Evolutionary conservation across 2,888 invertebrate genomes (phyloP).

Genomic region (Coelogynopora nodosa): DNA sequence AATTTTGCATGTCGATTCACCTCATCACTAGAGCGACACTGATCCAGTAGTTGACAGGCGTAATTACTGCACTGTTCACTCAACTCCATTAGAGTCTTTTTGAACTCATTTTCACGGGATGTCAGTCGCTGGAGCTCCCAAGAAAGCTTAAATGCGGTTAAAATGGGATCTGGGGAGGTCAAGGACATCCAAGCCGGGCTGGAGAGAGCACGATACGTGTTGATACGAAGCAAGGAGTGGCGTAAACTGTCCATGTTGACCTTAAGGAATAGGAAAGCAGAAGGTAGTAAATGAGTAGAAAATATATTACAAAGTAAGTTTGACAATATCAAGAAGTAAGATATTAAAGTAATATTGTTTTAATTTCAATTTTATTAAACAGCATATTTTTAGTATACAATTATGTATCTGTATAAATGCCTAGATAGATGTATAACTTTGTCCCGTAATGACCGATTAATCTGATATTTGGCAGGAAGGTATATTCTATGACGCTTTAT

Average conservation of each 20-base stretch:
- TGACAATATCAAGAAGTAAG: too few species aligned
- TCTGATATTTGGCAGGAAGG: too few species aligned
- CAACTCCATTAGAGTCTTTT: slow-evolving; percentile 63
- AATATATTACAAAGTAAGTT: too few species aligned
- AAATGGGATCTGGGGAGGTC: slow-evolving; percentile 65
- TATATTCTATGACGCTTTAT: too few species aligned
- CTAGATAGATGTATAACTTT: too few species aligned
- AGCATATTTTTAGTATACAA: too few species aligned
- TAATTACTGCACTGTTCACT: slow-evolving; percentile 65
- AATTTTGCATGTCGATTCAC: slow-evolving; percentile 65
- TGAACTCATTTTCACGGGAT: slow-evolving; percentile 64
- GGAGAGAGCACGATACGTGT: slow-evolving; percentile 65
- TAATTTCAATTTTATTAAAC: too few species aligned
- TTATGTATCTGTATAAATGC: too few species aligned
- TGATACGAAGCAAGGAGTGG: slow-evolving; percentile 64
- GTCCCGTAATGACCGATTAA: too few species aligned
- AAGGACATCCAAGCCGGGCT: slow-evolving; percentile 66
- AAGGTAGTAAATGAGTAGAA: too few species aligned
- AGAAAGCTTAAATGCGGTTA: slow-evolving; percentile 64
- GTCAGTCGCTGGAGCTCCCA: slow-evolving; percentile 65
- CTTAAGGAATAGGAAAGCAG: too few species aligned
- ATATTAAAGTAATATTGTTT: too few species aligned
- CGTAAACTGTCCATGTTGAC: slow-evolving; percentile 65
- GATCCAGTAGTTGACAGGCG: slow-evolving; percentile 65
- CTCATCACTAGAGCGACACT: slow-evolving; percentile 66